Base-by-base conservation (phyloP, 2,797 vertebrate species). In the Sciurus vulgaris region DNA sequence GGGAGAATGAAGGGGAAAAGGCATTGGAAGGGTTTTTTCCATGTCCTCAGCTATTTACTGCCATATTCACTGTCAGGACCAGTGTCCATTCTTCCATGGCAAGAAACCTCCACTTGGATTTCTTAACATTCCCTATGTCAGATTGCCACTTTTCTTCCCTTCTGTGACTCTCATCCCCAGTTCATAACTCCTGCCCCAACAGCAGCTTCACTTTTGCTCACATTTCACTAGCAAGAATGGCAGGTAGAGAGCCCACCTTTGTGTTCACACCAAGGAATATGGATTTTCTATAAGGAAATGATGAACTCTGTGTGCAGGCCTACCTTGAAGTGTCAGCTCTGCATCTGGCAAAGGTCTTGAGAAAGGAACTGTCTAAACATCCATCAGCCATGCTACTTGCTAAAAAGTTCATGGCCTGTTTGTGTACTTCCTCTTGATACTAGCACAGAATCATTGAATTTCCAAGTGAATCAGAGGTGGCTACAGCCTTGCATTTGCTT, bases 281-380 rank as follows among this genome's bases (percentile, higher is more conserved):
- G 9, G 65, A 7, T 30, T 59, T 86, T 14, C 35, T 70, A 1
- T 11, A 69, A 13, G 49, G 28, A 38, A 72, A 5, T 38, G 13
- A 28, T 10, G 14, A 30, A 18, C 35, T 7, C 11, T 18, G 18
- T 73, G 35, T 28, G 51, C 18, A 38, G 77, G 70, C 49, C 2
- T 35, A 69, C 63, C 41, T 1, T n/a, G 73, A 47, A 59, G 41
- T 93, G 47, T 63, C 54, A 33, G 0, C 0, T 47, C n/a, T 56
- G 2, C 86, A 44, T 61, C 83, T 14, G 41, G 1, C n/a, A 11
- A 3, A 24, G 35, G 92, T 81, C 56, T 76, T 59, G 33, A 81
- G 56, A 77, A 88, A 67, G 86, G 81, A 82, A 97, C 96, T 65
- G 44, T 67, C 61, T n/a, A 47, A 6, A 35, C 38, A 47, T 85